phyloP scores from a whole-genome alignment of 2,113 vertebrate species.

The Oncorhynchus nerka region DNA sequence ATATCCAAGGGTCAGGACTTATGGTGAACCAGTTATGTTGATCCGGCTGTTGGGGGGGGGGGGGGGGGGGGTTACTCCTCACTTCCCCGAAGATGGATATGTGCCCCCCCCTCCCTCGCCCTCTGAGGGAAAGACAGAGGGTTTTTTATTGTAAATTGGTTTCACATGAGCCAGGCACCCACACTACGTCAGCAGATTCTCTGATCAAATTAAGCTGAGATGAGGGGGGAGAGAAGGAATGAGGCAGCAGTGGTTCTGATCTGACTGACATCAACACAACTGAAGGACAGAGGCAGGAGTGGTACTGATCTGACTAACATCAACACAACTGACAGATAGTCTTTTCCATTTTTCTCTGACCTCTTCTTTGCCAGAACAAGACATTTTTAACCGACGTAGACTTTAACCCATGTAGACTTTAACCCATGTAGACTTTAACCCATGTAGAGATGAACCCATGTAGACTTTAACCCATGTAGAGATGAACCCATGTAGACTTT shows the following conservation, averaged over 20 bases:
- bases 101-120: background rate
- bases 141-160: slow-evolving; percentile 78
- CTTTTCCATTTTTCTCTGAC: slow-evolving; percentile 54
- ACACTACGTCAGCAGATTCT: slow-evolving; percentile 79
- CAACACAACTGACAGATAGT: slow-evolving; percentile 50
- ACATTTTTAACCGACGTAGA: background rate
- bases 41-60: background rate
- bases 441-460: too few species aligned
- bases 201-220: slow-evolving; percentile 82
- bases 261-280: slow-evolving; percentile 15
- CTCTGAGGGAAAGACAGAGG: slow-evolving; percentile 44
- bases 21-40: too few species aligned
- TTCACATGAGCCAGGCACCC: slow-evolving; percentile 83
- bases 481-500: too few species aligned
- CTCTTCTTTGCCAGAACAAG: slow-evolving; percentile 48
- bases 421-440: too few species aligned
- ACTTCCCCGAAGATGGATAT: background rate
- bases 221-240: slow-evolving; percentile 48
- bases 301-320: slow-evolving; percentile 68
- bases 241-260: slow-evolving; percentile 76
- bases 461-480: too few species aligned
- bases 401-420: too few species aligned
- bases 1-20: background rate
- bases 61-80: background rate
- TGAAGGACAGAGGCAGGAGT: slow-evolving; percentile 64